phyloP scores from a whole-genome alignment of 2,113 vertebrate species.

The Tyrannus savana region DNA sequence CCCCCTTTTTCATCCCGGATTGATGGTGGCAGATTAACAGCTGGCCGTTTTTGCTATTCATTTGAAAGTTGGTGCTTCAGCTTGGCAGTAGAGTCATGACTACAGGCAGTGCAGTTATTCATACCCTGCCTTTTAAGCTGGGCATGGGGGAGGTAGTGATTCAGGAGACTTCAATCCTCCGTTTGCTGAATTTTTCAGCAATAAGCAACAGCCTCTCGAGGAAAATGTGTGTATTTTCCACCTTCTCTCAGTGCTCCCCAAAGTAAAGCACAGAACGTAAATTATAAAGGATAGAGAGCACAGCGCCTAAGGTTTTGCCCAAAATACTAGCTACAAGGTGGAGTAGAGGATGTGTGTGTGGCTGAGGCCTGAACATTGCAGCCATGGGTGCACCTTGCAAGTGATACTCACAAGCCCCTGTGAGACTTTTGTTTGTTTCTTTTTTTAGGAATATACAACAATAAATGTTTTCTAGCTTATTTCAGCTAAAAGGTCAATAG shows the following conservation, averaged over 20 bases:
- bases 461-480: conserved; percentile 38
- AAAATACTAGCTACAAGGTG: not conserved
- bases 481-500: not conserved
- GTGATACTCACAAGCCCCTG: not conserved
- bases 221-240: not conserved
- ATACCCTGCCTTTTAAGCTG: not conserved
- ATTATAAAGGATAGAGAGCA: not conserved
- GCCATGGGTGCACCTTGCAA: not conserved
- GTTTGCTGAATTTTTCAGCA: not conserved
- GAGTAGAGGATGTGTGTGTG: not conserved
- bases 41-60: not conserved
- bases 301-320: not conserved
- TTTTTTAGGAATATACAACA: conserved; percentile 33
- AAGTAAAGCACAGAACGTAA: not conserved
- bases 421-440: not conserved
- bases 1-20: not conserved
- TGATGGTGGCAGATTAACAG: not conserved
- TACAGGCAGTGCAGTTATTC: not conserved
- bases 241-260: not conserved
- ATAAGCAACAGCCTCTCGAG: not conserved
- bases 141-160: not conserved
- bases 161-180: not conserved
- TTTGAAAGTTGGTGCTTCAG: not conserved
- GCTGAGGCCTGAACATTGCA: not conserved
- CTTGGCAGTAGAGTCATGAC: not conserved